A percentile compares a stretch with the other conserved stretches of the same genome.
These are phyloP conservation scores for Ophion costatus DNA, from an alignment of 2,888 invertebrate species.

Conservation along the genomic window DNA sequence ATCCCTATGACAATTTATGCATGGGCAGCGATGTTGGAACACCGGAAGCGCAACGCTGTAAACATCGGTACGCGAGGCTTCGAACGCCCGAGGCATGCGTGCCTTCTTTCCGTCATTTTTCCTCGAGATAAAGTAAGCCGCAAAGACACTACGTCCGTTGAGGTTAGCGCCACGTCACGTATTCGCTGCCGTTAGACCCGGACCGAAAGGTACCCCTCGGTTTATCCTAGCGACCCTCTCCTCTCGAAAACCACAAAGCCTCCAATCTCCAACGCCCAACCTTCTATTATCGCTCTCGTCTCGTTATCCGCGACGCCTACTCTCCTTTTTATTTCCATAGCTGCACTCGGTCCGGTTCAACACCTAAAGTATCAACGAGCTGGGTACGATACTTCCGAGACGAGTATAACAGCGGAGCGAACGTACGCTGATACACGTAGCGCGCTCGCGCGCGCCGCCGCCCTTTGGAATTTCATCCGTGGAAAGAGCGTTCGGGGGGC, in stretches of 20 bases:
- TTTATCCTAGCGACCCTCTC: conserved; percentile 20
- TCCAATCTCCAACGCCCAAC: conserved; percentile 66
- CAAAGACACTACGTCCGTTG: conserved; percentile 64
- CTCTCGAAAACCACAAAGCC: conserved; percentile 43
- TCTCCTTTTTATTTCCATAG: conserved; percentile 39
- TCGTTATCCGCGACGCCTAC: conserved; percentile 66
- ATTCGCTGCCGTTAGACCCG: conserved; percentile 71
- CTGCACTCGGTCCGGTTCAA: conserved; percentile 36
- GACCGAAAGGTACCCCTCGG: conserved; percentile 67
- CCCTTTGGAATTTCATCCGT: conserved; percentile 66
- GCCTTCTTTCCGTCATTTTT: conserved; percentile 36
- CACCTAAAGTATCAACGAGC: conserved; percentile 50
- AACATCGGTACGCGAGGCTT: conserved; percentile 22
- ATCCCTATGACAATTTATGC: no score
- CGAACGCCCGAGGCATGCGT: conserved; percentile 26
- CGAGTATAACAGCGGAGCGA: background rate
- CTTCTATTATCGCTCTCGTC: conserved; percentile 60
- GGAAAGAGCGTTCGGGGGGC: conserved; percentile 18
- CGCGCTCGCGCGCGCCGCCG: conserved; percentile 38
- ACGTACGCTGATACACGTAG: conserved; percentile 10
- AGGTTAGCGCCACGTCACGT: conserved; percentile 74
- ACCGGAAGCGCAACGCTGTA: conserved; percentile 41
- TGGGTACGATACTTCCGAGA: conserved; percentile 26
- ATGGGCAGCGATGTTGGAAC: background rate
- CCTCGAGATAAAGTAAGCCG: conserved; percentile 15